Evolutionary conservation across 2,888 invertebrate species (phyloP), one percentile per base, ranked within the genome.

Genomic region (Hermodice carunculata): DNA sequence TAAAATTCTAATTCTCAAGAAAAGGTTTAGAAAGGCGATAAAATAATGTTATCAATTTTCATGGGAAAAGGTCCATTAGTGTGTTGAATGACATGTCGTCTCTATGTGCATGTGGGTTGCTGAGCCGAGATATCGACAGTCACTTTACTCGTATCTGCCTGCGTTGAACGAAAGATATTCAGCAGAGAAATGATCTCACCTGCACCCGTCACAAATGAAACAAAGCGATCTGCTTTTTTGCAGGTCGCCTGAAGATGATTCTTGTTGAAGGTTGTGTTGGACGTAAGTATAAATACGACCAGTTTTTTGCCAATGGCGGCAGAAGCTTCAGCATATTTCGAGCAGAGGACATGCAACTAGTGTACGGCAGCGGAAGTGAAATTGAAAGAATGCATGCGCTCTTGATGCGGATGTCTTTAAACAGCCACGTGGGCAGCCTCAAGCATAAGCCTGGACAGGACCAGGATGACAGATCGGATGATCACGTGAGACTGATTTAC

Each of bases 381-480:
- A 51, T 60, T 3, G 60, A 60, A 32, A 8, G 52, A 14, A 19
- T 11, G 5, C 60, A 60, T 26, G 62, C 57, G 2, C 29, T 53
- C 4, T 26, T 59, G 26, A 43, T 61, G 5, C 61, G 65, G 1
- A 53, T 58, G 2, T 37, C 70, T 19, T 74, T 71, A 46, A 70
- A 73, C 48, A 51, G 28, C 37, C 48, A 66, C 24, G 42, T 28
- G 11, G 48, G 46, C 32, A 26, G 31, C 2, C 37, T 19, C 2
- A 28, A 42, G 3, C 24, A 58, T 22, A 42, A 26, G 14, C 61
- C 63, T 5, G 48, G 22, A 5, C 32, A 42, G 11, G 54, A 66
- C 11, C 28, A 11, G 31, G 71, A 71, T 31, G 31, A 28, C 5
- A 48, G 63, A n/a, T 74, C 71, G 1, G 73, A 69, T 32, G 43